Percentiles rank a stretch among this genome's conserved stretches.
Evolutionary conservation across 2,113 vertebrate genomes (phyloP).

Genomic region (Tragelaphus imberbis): DNA sequence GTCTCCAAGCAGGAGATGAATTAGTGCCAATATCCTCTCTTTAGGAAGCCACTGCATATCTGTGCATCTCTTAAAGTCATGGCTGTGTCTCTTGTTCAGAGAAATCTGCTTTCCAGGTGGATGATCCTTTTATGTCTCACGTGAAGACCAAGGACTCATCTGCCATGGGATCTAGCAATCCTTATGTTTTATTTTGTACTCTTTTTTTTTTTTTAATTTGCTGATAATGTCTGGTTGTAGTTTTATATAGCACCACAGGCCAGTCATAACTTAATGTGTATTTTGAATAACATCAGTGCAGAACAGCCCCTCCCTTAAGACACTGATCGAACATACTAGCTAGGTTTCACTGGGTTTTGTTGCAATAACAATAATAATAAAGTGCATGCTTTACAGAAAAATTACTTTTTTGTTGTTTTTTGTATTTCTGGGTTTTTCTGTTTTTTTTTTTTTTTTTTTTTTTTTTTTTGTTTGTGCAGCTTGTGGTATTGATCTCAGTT

Average conservation of each 20-base stretch:
- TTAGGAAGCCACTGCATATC: not conserved
- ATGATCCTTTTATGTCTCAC: not conserved
- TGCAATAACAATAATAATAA: not conserved
- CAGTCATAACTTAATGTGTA: not conserved
- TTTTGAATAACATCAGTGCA: not conserved
- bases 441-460: not conserved
- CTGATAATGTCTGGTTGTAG: not conserved
- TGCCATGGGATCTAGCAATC: no score
- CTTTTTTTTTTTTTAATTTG: not conserved
- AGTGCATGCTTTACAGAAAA: rapidly evolving
- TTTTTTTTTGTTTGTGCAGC: not conserved
- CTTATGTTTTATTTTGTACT: not conserved
- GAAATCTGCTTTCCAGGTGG: not conserved
- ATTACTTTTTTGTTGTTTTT: not conserved
- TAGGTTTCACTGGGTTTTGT: not conserved
- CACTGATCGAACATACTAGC: rapidly evolving
- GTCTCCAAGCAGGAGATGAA: not conserved
- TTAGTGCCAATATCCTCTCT: not conserved
- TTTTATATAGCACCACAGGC: not conserved
- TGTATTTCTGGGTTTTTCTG: not conserved
- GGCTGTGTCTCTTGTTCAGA: not conserved
- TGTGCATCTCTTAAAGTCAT: not conserved
- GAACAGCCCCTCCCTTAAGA: not conserved
- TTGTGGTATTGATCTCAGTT: not conserved
- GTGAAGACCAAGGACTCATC: no score